Evolutionary conservation across 2,888 invertebrate genomes (phyloP).

Genomic region (Emesis russula): DNA sequence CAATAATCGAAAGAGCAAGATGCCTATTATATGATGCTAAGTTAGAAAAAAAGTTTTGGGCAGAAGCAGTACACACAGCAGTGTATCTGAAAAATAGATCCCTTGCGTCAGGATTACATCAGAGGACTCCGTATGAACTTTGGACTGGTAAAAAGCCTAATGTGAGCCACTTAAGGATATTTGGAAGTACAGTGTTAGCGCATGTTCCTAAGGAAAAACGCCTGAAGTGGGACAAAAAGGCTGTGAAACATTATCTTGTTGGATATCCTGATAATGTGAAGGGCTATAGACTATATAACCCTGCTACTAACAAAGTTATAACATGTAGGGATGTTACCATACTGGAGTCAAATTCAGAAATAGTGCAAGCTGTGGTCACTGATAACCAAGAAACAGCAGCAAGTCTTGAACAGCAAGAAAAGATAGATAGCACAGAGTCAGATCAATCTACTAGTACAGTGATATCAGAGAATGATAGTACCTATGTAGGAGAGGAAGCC

Average conservation of each 20-base stretch:
- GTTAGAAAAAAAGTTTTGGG: too few relatives aligned
- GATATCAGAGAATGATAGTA: conserved; percentile 20
- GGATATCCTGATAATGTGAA: conserved; percentile 80
- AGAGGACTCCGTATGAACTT: conserved; percentile 80
- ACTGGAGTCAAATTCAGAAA: conserved; percentile 44
- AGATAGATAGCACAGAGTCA: conserved; percentile 3
- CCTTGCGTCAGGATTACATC: conserved; percentile 58
- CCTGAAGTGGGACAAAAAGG: conserved; percentile 79
- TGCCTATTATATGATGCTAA: conserved; percentile 54
- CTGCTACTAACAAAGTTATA: conserved; percentile 28
- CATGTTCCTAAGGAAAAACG: conserved; percentile 39
- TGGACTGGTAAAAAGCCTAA: conserved; percentile 77
- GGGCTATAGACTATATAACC: conserved; percentile 80
- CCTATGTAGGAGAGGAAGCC: neutral
- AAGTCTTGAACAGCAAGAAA: neutral
- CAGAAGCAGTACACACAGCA: too few relatives aligned
- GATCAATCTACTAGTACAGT: conserved; percentile 18
- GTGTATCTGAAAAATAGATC: conserved; percentile 58
- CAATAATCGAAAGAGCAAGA: conserved; percentile 52
- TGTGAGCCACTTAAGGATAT: conserved; percentile 62
- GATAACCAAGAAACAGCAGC: neutral
- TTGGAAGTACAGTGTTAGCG: conserved; percentile 66
- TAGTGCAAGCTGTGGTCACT: neutral
- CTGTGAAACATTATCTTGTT: conserved; percentile 58
- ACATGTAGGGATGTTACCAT: conserved; percentile 65